Evolutionary conservation across 2,888 invertebrate genomes (phyloP).

Genomic region (Asteroscopus sphinx): DNA sequence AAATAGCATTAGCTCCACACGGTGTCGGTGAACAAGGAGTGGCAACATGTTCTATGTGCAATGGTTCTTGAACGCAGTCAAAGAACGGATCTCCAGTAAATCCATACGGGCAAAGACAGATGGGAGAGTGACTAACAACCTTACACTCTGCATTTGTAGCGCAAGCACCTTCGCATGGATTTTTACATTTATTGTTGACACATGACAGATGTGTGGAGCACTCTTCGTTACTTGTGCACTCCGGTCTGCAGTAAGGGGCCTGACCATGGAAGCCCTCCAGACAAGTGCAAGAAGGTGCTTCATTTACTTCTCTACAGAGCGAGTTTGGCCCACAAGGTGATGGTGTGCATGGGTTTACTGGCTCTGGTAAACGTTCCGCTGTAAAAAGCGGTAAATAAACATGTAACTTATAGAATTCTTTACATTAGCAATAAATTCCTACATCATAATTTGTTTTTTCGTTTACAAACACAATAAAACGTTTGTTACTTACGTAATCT

Average conservation of each 20-base stretch:
- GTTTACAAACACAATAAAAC: neutral
- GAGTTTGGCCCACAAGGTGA: slow-evolving; percentile 95
- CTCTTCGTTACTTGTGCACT: slow-evolving; percentile 94
- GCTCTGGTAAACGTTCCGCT: slow-evolving; percentile 87
- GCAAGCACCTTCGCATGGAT: slow-evolving; percentile 93
- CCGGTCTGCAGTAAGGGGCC: slow-evolving; percentile 94
- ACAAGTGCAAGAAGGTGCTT: slow-evolving; percentile 94
- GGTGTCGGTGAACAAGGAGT: slow-evolving; percentile 91
- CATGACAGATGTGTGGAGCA: slow-evolving; percentile 92
- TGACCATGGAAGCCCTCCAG: slow-evolving; percentile 91
- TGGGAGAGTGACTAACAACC: slow-evolving; percentile 94
- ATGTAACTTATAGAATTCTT: neutral
- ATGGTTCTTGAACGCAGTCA: slow-evolving; percentile 86
- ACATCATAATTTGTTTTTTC: neutral
- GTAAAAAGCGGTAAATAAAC: slow-evolving; percentile 49
- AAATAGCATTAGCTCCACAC: slow-evolving; percentile 91
- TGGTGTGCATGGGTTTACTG: slow-evolving; percentile 92
- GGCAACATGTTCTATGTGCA: slow-evolving; percentile 74
- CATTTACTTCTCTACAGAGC: slow-evolving; percentile 92
- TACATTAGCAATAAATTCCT: no score
- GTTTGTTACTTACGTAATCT: slow-evolving; percentile 84
- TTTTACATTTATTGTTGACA: slow-evolving; percentile 93
- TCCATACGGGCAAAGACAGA: slow-evolving; percentile 92
- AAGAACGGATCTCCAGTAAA: slow-evolving; percentile 94
- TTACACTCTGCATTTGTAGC: slow-evolving; percentile 93